Percentiles rank a stretch among this genome's conserved stretches.
phyloP scores from a whole-genome alignment of 2,113 vertebrate species.

The Crotophaga sulcirostris region DNA sequence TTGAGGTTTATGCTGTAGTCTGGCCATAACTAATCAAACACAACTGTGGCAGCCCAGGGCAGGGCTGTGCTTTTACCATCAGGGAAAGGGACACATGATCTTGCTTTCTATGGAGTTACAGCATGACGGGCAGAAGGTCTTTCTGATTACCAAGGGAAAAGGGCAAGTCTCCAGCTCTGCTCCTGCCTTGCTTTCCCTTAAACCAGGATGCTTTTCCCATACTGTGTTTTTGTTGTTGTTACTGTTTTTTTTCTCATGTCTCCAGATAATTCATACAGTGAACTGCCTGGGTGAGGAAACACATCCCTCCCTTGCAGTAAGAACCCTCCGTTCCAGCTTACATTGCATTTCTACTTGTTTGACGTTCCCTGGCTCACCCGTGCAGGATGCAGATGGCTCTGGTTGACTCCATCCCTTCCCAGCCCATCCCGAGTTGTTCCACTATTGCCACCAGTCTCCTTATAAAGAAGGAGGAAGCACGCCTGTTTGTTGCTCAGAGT shows the following conservation, averaged over 20 bases:
- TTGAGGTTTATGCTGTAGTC: not conserved
- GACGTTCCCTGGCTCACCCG: not conserved
- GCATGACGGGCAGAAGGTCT: not conserved
- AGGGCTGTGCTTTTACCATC: not conserved
- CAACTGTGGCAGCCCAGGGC: not conserved
- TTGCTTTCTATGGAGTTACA: not conserved
- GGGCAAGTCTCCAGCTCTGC: not conserved
- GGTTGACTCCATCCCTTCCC: not conserved
- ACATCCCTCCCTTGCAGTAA: not conserved
- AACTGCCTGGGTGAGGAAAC: not conserved
- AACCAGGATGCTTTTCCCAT: not conserved
- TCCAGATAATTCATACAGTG: not conserved
- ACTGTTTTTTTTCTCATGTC: not conserved
- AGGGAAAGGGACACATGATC: not conserved
- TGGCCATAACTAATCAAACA: not conserved
- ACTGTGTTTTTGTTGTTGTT: not conserved
- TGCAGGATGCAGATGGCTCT: not conserved
- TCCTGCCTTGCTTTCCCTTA: not conserved
- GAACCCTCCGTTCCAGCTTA: accelerated
- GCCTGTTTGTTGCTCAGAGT: not conserved
- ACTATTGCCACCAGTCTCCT: not conserved
- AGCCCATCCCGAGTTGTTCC: not conserved
- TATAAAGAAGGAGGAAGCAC: not conserved
- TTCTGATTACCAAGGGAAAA: accelerated
- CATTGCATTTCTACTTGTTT: not conserved